phyloP scores from a whole-genome alignment of 2,113 vertebrate genomes.

The Megaleporinus macrocephalus region DNA sequence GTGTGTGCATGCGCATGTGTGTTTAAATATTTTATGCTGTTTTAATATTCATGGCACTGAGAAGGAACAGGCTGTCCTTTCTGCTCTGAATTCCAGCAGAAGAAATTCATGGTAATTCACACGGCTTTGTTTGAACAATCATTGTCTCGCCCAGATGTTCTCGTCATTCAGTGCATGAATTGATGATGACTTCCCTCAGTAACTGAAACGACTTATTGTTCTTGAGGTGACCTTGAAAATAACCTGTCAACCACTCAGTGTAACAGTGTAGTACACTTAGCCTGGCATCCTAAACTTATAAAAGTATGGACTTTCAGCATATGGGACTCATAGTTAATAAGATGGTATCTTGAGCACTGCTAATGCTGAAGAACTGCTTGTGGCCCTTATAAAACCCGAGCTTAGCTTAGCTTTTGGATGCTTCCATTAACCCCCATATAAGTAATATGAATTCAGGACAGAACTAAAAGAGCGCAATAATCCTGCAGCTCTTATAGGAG shows the following conservation, averaged over 20 bases:
- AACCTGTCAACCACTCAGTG: neutral
- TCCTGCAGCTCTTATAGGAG: neutral
- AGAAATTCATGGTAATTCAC: constrained; percentile 25
- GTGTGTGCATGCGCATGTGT: neutral
- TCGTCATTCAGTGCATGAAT: constrained; percentile 30
- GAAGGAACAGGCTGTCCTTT: constrained; percentile 41
- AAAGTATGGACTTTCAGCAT: neutral
- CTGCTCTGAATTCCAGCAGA: constrained; percentile 30
- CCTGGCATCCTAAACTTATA: too few species aligned
- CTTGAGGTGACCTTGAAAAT: neutral
- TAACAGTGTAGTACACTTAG: neutral
- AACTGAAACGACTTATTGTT: neutral
- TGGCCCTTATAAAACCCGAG: neutral
- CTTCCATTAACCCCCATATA: neutral
- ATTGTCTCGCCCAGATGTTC: constrained; percentile 33
- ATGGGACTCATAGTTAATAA: neutral
- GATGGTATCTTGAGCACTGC: too few species aligned
- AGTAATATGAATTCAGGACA: too few species aligned
- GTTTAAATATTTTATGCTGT: constrained; percentile 52
- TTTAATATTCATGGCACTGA: constrained; percentile 52
- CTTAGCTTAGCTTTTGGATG: neutral
- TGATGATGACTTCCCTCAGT: neutral
- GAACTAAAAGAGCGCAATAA: too few species aligned
- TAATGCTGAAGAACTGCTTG: neutral
- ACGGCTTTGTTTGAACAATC: constrained; percentile 25